Percentiles rank a stretch among this genome's conserved stretches.
Conservation (phyloP, 92 coral and sea anemone species). For the Umimayanthus kanabou region DNA sequence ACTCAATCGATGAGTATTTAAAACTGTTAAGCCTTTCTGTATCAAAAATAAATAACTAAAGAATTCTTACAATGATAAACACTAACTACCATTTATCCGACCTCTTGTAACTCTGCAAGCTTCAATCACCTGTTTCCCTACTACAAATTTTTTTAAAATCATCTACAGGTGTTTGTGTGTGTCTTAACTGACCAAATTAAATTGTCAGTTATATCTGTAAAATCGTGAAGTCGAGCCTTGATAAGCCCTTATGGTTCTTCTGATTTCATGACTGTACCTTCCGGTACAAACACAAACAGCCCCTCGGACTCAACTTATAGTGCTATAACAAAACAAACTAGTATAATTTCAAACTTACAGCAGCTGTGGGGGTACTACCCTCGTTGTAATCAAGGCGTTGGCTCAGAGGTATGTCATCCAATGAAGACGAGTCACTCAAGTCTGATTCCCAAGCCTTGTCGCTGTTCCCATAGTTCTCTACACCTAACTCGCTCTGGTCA, state of each 20-base stretch:
- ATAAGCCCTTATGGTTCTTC: no score
- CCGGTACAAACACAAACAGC: neutral
- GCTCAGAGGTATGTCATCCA: slow-evolving; percentile 15
- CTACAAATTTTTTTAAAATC: no score
- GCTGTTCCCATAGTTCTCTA: neutral
- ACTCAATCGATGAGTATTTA: no score
- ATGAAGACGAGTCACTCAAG: neutral
- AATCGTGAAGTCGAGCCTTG: no score
- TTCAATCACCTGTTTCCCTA: no score
- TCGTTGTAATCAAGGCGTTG: neutral
- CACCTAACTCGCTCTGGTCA: neutral
- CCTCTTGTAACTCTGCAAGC: no score
- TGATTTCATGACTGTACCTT: neutral
- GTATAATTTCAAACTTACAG: neutral
- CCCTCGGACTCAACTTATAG: neutral
- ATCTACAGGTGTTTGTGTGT: no score
- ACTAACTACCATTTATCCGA: no score
- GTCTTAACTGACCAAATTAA: no score
- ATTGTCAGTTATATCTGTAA: neutral
- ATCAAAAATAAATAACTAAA: no score
- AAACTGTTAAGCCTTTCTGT: no score
- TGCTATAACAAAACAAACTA: neutral
- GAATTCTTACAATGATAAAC: no score
- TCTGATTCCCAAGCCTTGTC: neutral
- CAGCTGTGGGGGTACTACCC: neutral